phyloP scores from a whole-genome alignment of 2,797 vertebrate species.

The Pseudotriccus pelzelni region DNA sequence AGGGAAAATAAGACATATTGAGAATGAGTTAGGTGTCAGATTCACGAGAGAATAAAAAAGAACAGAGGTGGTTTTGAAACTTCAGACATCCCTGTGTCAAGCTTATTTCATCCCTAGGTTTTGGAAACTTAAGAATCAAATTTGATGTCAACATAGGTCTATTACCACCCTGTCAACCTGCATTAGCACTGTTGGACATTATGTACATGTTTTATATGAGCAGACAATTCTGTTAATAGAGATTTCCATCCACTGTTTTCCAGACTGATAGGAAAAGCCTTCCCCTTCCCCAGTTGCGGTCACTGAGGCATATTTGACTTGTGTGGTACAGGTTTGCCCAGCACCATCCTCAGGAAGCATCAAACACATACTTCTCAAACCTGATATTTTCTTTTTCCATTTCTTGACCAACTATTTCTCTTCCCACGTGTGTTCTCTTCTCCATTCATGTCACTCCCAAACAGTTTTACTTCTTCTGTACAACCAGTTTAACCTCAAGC shows the following conservation, averaged over 20 bases:
- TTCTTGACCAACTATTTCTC: background rate
- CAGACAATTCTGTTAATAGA: background rate
- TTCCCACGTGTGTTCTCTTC: background rate
- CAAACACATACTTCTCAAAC: background rate
- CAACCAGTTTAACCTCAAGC: background rate
- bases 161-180: background rate
- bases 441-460: background rate
- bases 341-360: background rate
- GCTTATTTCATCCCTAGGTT: background rate
- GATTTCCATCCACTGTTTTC: background rate
- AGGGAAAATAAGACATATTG: constrained; percentile 17
- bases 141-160: background rate
- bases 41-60: background rate
- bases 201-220: background rate
- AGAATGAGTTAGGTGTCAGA: constrained; percentile 6
- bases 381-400: background rate
- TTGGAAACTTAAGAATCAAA: background rate
- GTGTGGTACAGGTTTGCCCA: background rate
- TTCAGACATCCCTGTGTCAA: background rate
- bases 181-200: background rate
- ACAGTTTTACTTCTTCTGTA: background rate
- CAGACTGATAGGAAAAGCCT: background rate
- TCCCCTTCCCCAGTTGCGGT: fast-evolving
- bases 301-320: background rate
- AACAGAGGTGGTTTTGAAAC: background rate